Base-by-base conservation (phyloP, 2,797 vertebrate species). In the Molossus alvarezi region DNA sequence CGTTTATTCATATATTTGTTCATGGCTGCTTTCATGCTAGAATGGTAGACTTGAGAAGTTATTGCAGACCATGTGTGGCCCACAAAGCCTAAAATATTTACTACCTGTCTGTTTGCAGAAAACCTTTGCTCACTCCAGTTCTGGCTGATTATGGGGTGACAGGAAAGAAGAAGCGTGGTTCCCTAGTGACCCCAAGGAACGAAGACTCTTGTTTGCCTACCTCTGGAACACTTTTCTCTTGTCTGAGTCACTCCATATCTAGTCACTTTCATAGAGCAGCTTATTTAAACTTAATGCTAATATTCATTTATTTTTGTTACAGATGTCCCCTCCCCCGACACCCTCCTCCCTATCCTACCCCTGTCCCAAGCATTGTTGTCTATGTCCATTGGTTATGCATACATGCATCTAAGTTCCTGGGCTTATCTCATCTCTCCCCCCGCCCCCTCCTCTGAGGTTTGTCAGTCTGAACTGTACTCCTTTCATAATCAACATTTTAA, bases 251-350 rank as follows among this genome's bases (percentile, higher is more conserved):
- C 23, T 76, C 7, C 60, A 21, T 55, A 65, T 91, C 33, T 88
- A 29, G 73, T 80, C 23, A 27, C 65, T 81, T 75, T 88, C 73
- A 69, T 76, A 69, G 3, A 76, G 62, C 41, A 75, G 45, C 65
- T 91, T 84, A 86, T 80, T 89, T 94, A 85, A 64, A 85, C 75
- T 88, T 64, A 86, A 62, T 62, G 60, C 79, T 81, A 76, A 12
- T 64, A 67, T 45, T 45, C 4, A 45, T 45, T 45, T 45, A 45
- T 6, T 45, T 45, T 45, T 45, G 41, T 45, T 45, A 45, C 41
- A 45, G 41, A 45, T 45, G 41, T 45, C 4, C 6, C 41, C 41
- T 3, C 41, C 41, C 41, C 41, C 4, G 41, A 45, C 41, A 45
- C 41, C 41, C 41, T 45, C 41, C 41, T 45, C 41, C 41, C 41